These are phyloP conservation scores for Brachyistius frenatus DNA, from an alignment of 2,113 vertebrate genomes.

Conservation along the genomic window DNA sequence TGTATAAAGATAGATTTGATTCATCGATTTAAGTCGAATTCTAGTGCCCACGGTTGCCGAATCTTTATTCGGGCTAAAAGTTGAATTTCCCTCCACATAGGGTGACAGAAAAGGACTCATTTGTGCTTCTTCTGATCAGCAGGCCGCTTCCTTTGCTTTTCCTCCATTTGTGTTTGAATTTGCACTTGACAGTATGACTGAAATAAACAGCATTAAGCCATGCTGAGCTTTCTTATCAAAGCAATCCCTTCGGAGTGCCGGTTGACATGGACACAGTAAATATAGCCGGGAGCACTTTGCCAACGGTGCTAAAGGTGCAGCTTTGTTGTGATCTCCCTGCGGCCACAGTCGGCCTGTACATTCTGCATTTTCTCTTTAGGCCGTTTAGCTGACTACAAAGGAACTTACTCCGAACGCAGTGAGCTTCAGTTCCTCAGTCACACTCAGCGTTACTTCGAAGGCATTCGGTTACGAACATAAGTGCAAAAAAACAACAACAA, in stretches of 20 bases:
- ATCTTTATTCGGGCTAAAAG: background rate
- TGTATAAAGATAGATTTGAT: background rate
- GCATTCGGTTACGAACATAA: background rate
- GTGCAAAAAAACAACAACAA: constrained; percentile 4
- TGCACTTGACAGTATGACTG: constrained; percentile 54
- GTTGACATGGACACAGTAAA: constrained; percentile 78
- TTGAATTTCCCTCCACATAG: background rate
- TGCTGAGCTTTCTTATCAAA: constrained; percentile 70
- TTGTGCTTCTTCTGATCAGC: constrained; percentile 21
- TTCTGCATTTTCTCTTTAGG: constrained; percentile 23
- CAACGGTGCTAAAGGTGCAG: constrained; percentile 58
- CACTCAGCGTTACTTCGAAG: constrained; percentile 2
- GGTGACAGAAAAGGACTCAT: background rate
- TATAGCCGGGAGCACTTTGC: constrained; percentile 58
- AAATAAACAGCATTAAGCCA: constrained; percentile 71
- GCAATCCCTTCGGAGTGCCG: constrained; percentile 52
- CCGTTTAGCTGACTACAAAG: constrained; percentile 26
- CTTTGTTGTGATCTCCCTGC: constrained; percentile 28
- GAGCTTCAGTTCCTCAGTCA: background rate
- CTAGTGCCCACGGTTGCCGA: background rate
- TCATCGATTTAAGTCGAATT: background rate
- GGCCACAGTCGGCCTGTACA: background rate
- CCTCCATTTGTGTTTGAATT: constrained; percentile 43
- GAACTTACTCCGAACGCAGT: background rate
- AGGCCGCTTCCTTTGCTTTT: constrained; percentile 11